Conservation (phyloP, 1,140 invertebrate genomes). For the Ephestia elutella region DNA sequence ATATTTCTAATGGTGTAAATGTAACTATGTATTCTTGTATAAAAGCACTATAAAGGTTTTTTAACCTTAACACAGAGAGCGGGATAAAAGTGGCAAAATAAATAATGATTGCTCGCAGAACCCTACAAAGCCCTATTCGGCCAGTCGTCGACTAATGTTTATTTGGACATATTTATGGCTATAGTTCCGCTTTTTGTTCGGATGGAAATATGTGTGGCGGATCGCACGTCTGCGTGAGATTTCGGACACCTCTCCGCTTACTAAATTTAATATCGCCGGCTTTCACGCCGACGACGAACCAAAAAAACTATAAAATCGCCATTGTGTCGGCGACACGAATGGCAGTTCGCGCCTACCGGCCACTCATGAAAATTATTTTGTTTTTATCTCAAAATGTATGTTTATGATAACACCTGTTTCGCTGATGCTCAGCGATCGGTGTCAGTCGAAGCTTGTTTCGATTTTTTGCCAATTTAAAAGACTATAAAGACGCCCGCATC, state of each 20-base stretch:
- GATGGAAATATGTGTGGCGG: constrained; percentile 73
- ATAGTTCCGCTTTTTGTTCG: constrained; percentile 73
- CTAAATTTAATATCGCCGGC: constrained; percentile 73
- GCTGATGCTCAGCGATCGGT: constrained; percentile 70
- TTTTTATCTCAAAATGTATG: constrained; percentile 74
- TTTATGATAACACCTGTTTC: constrained; percentile 75
- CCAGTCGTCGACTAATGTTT: constrained; percentile 66
- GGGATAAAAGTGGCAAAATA: background rate
- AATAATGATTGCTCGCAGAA: constrained; percentile 35
- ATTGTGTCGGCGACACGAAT: constrained; percentile 71
- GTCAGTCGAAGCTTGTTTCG: constrained; percentile 65
- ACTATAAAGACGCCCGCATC: constrained; percentile 72
- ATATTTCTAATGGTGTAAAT: too few species aligned
- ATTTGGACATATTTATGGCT: constrained; percentile 74
- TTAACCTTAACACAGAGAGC: background rate
- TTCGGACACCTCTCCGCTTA: constrained; percentile 73
- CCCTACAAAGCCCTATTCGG: constrained; percentile 43
- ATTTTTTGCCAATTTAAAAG: constrained; percentile 73
- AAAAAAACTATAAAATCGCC: constrained; percentile 66
- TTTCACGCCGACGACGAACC: constrained; percentile 61
- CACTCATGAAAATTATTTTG: constrained; percentile 73
- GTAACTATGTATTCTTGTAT: too few species aligned
- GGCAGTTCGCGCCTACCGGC: constrained; percentile 70
- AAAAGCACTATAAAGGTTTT: too few species aligned
- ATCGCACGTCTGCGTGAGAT: constrained; percentile 73